phyloP scores from a whole-genome alignment of 2,797 vertebrate species.

The Tympanoctomys barrerae region DNA sequence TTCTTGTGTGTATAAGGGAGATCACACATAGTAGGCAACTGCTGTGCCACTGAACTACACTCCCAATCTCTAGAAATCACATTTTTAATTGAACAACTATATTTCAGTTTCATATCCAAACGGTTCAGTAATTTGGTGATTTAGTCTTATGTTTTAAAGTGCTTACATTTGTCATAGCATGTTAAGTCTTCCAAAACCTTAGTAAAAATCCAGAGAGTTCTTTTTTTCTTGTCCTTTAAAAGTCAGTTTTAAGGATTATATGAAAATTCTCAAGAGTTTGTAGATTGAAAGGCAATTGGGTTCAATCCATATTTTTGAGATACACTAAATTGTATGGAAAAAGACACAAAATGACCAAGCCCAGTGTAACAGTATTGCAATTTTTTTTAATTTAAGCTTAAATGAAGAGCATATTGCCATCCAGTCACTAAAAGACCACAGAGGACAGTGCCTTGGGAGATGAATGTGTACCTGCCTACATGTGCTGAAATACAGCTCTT shows the following conservation, averaged over 20 bases:
- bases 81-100: background rate
- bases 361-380: background rate
- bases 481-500: constrained; percentile 19
- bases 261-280: constrained; percentile 17
- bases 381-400: background rate
- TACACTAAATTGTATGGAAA: constrained; percentile 7
- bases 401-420: constrained; percentile 28
- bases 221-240: constrained; percentile 23
- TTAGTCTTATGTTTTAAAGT: constrained; percentile 43
- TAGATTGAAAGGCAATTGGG: constrained; percentile 30
- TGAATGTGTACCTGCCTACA: background rate
- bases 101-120: constrained; percentile 31
- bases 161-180: background rate
- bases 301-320: constrained; percentile 14
- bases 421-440: background rate
- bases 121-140: background rate
- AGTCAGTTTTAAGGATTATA: constrained; percentile 28
- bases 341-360: constrained; percentile 17
- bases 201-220: background rate
- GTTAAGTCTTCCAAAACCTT: background rate
- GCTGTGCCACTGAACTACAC: background rate
- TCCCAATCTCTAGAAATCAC: background rate
- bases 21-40: background rate
- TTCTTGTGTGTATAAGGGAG: background rate
- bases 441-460: background rate